Percentiles rank a stretch among this genome's conserved stretches.
Evolutionary conservation across 2,888 invertebrate genomes (phyloP).

Genomic region (Dasypolia templi): DNA sequence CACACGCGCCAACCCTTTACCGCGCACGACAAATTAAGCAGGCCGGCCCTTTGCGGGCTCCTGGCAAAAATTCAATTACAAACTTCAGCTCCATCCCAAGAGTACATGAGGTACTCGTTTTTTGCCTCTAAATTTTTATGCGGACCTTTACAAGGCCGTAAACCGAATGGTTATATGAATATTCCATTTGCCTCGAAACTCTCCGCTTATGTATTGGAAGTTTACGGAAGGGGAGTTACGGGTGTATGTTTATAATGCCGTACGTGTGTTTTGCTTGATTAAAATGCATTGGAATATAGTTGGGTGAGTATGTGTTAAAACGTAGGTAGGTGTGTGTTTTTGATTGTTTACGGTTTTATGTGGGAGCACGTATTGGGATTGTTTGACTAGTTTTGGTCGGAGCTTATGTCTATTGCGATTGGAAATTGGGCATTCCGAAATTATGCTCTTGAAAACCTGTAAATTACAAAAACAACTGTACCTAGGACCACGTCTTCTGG

Average conservation of each 20-base stretch:
- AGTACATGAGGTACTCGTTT: constrained; percentile 80
- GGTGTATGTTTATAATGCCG: constrained; percentile 60
- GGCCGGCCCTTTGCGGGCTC: constrained; percentile 88
- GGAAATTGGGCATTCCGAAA: neutral
- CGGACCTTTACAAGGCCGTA: constrained; percentile 89
- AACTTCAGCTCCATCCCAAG: constrained; percentile 88
- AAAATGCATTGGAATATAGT: constrained; percentile 66
- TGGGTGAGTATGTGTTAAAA: constrained; percentile 15
- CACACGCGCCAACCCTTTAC: constrained; percentile 81
- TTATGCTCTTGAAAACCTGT: neutral
- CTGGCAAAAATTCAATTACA: constrained; percentile 90
- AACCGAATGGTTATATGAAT: constrained; percentile 89
- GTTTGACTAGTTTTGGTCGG: neutral
- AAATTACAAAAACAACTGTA: neutral
- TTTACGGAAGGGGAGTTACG: constrained; percentile 70
- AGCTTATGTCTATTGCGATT: neutral
- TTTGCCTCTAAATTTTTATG: constrained; percentile 89
- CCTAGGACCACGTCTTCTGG: neutral
- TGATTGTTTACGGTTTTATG: neutral
- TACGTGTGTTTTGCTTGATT: constrained; percentile 70
- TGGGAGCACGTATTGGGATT: neutral
- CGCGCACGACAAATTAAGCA: constrained; percentile 88
- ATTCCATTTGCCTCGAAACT: constrained; percentile 86
- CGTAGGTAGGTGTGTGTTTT: constrained; percentile 16
- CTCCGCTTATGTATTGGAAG: constrained; percentile 79